These are phyloP conservation scores for Neoascia interrupta DNA, from an alignment of 2,888 invertebrate species.

Conservation along the genomic window DNA sequence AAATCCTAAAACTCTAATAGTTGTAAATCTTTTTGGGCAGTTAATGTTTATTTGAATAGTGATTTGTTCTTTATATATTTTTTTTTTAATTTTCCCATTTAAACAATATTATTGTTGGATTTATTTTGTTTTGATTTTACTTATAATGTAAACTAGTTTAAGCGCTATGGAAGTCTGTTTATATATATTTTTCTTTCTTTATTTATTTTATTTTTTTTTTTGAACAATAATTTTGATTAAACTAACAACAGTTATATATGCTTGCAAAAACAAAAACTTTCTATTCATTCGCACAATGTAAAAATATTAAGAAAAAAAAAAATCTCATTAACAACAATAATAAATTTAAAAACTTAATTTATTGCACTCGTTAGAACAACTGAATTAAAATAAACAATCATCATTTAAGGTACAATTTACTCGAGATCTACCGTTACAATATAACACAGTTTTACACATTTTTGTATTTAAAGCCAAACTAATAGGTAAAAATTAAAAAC, in stretches of 20 bases:
- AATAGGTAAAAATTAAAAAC: neutral
- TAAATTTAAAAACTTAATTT: constrained; percentile 42
- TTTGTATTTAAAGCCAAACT: neutral
- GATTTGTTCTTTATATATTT: constrained; percentile 50
- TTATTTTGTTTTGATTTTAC: constrained; percentile 19
- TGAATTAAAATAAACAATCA: neutral
- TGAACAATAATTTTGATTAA: constrained; percentile 38
- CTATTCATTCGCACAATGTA: constrained; percentile 51
- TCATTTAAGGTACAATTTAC: constrained; percentile 60
- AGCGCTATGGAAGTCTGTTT: constrained; percentile 68
- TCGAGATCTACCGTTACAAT: constrained; percentile 57
- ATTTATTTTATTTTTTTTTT: constrained; percentile 46
- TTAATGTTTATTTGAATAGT: constrained; percentile 68
- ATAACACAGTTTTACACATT: constrained; percentile 28
- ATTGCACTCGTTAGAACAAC: constrained; percentile 51
- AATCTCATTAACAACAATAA: constrained; percentile 2
- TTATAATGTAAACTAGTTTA: constrained; percentile 50
- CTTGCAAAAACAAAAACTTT: constrained; percentile 47
- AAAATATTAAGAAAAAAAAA: constrained; percentile 1
- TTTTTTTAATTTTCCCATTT: constrained; percentile 21
- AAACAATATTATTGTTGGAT: constrained; percentile 50
- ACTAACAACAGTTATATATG: constrained; percentile 48
- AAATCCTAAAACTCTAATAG: constrained; percentile 67
- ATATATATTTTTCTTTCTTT: constrained; percentile 41
- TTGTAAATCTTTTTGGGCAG: constrained; percentile 68